A percentile compares a stretch with the other conserved stretches of the same genome.
Conservation (phyloP, 1,140 invertebrate species). For the Eumeta japonica region DNA sequence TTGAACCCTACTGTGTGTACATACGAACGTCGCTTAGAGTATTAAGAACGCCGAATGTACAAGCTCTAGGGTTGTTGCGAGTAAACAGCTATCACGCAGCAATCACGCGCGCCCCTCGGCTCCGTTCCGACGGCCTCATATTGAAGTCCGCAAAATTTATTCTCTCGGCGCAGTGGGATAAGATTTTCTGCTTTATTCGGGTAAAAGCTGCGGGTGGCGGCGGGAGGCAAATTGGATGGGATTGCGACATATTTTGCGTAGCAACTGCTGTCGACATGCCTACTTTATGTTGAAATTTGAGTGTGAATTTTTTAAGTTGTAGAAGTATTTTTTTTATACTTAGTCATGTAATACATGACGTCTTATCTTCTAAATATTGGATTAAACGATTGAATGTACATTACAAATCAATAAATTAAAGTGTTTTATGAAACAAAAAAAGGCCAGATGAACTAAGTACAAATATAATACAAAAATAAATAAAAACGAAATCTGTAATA, state of each 20-base stretch:
- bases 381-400: neutral
- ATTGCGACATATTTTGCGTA: constrained; percentile 49
- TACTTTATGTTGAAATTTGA: neutral
- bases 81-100: too few species aligned
- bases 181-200: constrained; percentile 48
- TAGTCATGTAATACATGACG: neutral
- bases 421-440: too few species aligned
- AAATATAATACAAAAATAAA: too few species aligned
- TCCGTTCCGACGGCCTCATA: constrained; percentile 20
- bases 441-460: too few species aligned
- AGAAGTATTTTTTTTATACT: neutral
- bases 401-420: too few species aligned
- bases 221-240: constrained; percentile 50
- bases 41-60: too few species aligned
- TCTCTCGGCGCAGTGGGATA: constrained; percentile 28
- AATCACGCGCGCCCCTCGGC: too few species aligned
- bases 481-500: too few species aligned
- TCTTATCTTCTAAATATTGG: neutral
- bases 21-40: too few species aligned
- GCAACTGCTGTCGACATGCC: constrained; percentile 35
- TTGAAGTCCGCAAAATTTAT: constrained; percentile 42
- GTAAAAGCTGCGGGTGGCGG: constrained; percentile 28
- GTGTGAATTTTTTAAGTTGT: neutral
- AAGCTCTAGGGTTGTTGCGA: too few species aligned
- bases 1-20: too few species aligned